phyloP scores from a whole-genome alignment of 2,888 invertebrate species.

The Arctia plantaginis region DNA sequence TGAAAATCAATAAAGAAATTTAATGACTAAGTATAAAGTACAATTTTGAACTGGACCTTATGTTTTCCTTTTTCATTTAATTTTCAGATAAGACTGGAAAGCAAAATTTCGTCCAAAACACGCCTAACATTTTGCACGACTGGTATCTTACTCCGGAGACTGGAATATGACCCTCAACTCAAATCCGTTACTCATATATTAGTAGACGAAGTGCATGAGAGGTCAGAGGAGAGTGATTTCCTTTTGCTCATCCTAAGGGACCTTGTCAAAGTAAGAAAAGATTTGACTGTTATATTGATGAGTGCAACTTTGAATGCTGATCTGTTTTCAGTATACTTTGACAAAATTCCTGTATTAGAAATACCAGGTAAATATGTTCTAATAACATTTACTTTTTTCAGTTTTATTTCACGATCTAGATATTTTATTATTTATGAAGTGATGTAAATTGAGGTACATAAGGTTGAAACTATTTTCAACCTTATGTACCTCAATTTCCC shows the following conservation, averaged over 20 bases:
- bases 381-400: neutral
- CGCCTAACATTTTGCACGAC: constrained; percentile 97
- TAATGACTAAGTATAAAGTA: neutral
- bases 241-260: constrained; percentile 93
- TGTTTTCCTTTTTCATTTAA: neutral
- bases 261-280: constrained; percentile 89
- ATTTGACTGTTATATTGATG: constrained; percentile 95
- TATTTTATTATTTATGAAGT: too few species aligned
- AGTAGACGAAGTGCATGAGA: constrained; percentile 97
- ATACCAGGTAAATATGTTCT: constrained; percentile 88
- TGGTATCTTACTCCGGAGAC: constrained; percentile 94
- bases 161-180: constrained; percentile 92
- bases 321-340: constrained; percentile 94
- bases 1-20: too few species aligned
- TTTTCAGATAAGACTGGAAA: constrained; percentile 92
- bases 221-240: constrained; percentile 96
- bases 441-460: too few species aligned
- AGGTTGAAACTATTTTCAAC: too few species aligned
- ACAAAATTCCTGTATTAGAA: constrained; percentile 91
- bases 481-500: too few species aligned
- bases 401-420: too few species aligned
- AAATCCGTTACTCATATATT: constrained; percentile 93
- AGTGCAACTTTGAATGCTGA: constrained; percentile 96
- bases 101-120: constrained; percentile 91
- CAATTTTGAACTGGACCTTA: neutral